These are phyloP conservation scores for Pseudeuparius sepicola DNA, from an alignment of 2,888 invertebrate genomes.

Conservation along the genomic window DNA sequence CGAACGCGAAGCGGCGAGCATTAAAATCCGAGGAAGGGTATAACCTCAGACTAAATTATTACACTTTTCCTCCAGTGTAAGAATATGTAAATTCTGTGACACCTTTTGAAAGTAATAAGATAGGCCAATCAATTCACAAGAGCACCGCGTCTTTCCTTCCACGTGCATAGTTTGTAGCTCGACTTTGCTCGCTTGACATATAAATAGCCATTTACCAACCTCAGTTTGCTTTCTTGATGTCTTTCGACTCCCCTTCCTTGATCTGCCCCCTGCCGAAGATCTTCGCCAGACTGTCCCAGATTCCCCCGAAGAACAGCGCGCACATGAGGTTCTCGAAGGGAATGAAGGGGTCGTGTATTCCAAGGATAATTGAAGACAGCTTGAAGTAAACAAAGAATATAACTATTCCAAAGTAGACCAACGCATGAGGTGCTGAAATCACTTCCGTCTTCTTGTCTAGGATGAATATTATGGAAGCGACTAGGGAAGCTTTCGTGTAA, in stretches of 20 bases:
- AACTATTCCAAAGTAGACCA: conserved; percentile 95
- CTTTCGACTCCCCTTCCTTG: conserved; percentile 68
- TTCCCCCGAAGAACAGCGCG: conserved; percentile 93
- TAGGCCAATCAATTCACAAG: too few species aligned
- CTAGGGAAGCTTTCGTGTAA: conserved; percentile 91
- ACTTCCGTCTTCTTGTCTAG: conserved; percentile 94
- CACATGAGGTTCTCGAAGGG: conserved; percentile 98
- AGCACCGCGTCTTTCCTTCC: too few species aligned
- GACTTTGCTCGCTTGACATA: too few species aligned
- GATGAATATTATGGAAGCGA: conserved; percentile 92
- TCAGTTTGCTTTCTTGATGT: conserved; percentile 75
- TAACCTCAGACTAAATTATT: too few species aligned
- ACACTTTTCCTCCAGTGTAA: too few species aligned
- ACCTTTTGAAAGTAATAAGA: too few species aligned
- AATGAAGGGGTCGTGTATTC: conserved; percentile 97
- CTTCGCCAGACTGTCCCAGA: conserved; percentile 94
- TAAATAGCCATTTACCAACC: too few species aligned
- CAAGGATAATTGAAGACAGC: conserved; percentile 88
- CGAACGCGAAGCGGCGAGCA: too few species aligned
- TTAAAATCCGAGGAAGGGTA: too few species aligned
- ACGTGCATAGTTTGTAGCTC: too few species aligned
- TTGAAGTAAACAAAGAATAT: conserved; percentile 97
- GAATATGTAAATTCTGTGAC: too few species aligned
- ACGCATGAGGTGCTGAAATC: conserved; percentile 91
- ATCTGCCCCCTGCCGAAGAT: conserved; percentile 73